Evolutionary conservation across 2,113 vertebrate species (phyloP).

Genomic region (Pampusana beccarii): DNA sequence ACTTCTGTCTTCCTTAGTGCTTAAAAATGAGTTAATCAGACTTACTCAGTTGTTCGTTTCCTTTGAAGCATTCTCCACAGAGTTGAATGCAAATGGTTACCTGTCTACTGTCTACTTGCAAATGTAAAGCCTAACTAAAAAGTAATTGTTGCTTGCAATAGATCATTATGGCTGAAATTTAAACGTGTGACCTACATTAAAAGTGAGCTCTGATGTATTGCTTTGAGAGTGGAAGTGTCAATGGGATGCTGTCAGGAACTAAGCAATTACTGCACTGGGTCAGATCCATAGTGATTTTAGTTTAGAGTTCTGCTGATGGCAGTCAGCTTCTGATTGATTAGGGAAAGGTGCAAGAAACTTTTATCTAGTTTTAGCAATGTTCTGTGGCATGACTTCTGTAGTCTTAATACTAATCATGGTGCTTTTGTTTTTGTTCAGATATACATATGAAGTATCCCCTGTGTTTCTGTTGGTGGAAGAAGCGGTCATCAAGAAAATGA

Average conservation of each 20-base stretch:
- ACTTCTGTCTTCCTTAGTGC: background rate
- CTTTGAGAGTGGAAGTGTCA: background rate
- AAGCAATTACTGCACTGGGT: background rate
- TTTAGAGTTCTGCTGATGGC: background rate
- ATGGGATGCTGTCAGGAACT: background rate
- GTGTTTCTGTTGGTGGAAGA: conserved; percentile 89
- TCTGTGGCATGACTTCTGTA: background rate
- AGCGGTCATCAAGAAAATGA: conserved; percentile 86
- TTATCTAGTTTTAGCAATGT: background rate
- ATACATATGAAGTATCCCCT: conserved; percentile 88
- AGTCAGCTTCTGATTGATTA: background rate
- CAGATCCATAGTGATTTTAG: background rate
- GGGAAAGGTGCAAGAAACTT: background rate
- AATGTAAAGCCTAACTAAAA: background rate
- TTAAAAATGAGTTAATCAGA: background rate
- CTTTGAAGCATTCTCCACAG: background rate
- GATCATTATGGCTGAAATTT: background rate
- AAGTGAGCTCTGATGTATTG: background rate
- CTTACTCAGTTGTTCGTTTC: background rate
- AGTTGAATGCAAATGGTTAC: background rate
- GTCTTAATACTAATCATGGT: background rate
- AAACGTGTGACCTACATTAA: background rate
- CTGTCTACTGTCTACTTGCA: background rate
- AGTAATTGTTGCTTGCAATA: background rate
- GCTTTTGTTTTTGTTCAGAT: conserved; percentile 75